Percentiles rank a stretch among this genome's conserved stretches.
phyloP scores from a whole-genome alignment of 2,888 invertebrate species.

The Diarsia brunnea region DNA sequence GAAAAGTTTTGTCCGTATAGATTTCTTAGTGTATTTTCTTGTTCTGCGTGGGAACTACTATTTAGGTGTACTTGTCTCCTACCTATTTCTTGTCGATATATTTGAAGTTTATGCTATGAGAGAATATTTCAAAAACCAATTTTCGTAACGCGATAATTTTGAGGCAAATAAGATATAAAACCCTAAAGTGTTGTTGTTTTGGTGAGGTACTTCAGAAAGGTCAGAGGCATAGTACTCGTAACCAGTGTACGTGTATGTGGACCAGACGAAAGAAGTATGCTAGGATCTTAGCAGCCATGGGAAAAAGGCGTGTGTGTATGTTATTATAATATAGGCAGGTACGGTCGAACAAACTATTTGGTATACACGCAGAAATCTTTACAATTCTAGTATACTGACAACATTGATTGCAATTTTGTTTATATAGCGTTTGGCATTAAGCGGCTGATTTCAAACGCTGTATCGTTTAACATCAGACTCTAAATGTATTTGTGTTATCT shows the following conservation, averaged over 20 bases:
- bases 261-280: background rate
- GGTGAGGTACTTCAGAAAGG: background rate
- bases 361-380: too few species aligned
- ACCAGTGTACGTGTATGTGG: background rate
- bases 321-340: too few species aligned
- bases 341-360: too few species aligned
- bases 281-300: background rate
- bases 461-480: too few species aligned
- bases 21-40: constrained; percentile 39
- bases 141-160: background rate
- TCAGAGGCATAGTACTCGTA: background rate
- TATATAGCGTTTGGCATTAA: too few species aligned
- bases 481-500: too few species aligned
- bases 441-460: too few species aligned
- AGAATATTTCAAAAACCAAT: background rate
- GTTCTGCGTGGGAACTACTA: background rate
- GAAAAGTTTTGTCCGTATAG: constrained; percentile 40
- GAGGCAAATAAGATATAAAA: background rate
- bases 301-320: background rate
- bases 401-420: too few species aligned
- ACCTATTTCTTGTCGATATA: background rate
- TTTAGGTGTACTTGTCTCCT: constrained; percentile 3
- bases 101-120: background rate
- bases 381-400: too few species aligned
- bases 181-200: background rate